Conservation (phyloP, 2,797 vertebrate genomes). For the Channa striata region DNA sequence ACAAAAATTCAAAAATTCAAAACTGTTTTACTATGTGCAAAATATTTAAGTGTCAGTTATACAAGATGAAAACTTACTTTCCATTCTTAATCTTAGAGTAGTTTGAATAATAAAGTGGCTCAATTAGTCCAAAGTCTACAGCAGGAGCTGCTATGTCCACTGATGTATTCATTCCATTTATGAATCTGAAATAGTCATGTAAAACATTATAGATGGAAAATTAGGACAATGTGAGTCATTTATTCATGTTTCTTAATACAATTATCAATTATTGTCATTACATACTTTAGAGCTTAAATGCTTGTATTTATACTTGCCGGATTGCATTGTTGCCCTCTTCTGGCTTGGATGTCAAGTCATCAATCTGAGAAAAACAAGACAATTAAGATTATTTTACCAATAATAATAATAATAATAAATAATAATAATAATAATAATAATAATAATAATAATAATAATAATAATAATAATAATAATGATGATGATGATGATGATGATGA, state of each 20-base stretch:
- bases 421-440: too few relatives aligned
- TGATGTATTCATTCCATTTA: slow-evolving; percentile 73
- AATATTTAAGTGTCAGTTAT: not conserved
- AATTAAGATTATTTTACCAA: not conserved
- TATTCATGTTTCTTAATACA: not conserved
- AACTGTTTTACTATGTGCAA: not conserved
- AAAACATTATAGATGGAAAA: not conserved
- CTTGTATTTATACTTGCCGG: slow-evolving; percentile 79
- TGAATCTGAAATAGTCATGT: slow-evolving; percentile 64
- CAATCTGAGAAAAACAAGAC: slow-evolving; percentile 52
- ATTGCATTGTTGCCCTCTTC: slow-evolving; percentile 87
- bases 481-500: too few relatives aligned
- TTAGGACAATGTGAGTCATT: too few relatives aligned
- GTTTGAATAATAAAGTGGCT: slow-evolving; percentile 66
- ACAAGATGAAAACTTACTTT: slow-evolving; percentile 79
- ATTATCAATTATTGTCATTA: not conserved
- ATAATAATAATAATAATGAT: too few relatives aligned
- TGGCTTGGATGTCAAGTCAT: slow-evolving; percentile 86
- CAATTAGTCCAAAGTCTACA: slow-evolving; percentile 40
- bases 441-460: too few relatives aligned
- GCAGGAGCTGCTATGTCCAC: slow-evolving; percentile 74
- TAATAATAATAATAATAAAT: not conserved
- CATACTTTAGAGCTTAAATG: not conserved
- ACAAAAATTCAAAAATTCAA: not conserved
- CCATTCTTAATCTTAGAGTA: slow-evolving; percentile 80